phyloP scores from a whole-genome alignment of 64 coral and sea anemone genomes.

The Actinia equina region DNA sequence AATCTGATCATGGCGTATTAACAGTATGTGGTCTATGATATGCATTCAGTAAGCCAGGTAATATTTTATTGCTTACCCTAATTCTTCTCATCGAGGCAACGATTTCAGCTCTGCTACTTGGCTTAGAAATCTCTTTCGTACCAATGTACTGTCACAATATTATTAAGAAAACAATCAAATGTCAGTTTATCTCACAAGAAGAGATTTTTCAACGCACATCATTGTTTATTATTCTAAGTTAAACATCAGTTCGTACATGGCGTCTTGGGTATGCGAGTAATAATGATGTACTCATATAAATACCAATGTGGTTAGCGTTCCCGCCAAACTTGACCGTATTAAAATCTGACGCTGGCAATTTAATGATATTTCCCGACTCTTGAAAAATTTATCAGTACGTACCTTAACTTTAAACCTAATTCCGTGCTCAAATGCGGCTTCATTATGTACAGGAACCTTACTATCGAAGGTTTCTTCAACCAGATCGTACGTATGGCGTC shows the following conservation, averaged over 20 bases:
- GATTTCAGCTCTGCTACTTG: conserved; percentile 76
- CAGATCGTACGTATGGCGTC: conserved; percentile 73
- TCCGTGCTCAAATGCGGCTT: conserved; percentile 86
- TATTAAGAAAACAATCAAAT: conserved; percentile 13
- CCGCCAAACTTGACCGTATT: neutral
- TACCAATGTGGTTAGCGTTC: neutral
- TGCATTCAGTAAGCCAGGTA: neutral
- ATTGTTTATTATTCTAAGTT: neutral
- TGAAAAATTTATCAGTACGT: conserved; percentile 6
- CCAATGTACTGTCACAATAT: conserved; percentile 71
- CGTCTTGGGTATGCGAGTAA: neutral
- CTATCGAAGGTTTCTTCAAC: conserved; percentile 81
- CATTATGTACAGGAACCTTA: conserved; percentile 77
- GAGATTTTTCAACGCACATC: neutral
- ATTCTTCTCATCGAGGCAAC: conserved; percentile 82
- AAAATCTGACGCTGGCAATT: neutral
- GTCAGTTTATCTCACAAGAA: neutral
- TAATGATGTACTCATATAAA: neutral
- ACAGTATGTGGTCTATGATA: neutral
- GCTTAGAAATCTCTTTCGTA: conserved; percentile 82
- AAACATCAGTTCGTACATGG: neutral
- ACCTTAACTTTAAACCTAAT: conserved; percentile 88
- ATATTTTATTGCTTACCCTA: conserved; percentile 26
- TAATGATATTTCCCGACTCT: neutral
- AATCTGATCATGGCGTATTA: neutral